Evolutionary conservation across 2,797 vertebrate genomes (phyloP), one percentile per base, ranked within the genome.

Genomic region (Scarus forsteni): DNA sequence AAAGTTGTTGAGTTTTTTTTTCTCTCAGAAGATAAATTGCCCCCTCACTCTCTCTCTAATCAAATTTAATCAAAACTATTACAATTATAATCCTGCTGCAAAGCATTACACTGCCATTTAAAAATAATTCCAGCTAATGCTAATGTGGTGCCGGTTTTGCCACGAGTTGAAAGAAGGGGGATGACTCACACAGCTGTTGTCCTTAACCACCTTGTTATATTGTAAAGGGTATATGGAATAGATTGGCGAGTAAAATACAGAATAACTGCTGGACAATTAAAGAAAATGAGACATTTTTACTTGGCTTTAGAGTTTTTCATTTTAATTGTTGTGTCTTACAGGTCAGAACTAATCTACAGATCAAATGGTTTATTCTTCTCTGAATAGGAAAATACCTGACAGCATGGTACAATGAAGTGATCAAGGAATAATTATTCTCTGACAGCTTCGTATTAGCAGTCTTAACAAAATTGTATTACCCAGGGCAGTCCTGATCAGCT

Each of bases 51-150:
- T 81, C 68, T 53, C 44, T 57, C 55, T 46, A 18, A 57, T 82
- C 52, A 65, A 60, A 81, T 55, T 19, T 18, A 69, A 85, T 79
- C 71, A 57, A 73, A 80, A 70, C 16, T 51, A 67, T 68, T 70
- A 55, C 43, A 61, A 62, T 75, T 62, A 49, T 48, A 62, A 64
- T 19, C 57, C 59, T 36, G 51, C 48, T 54, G 40, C 59, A 61
- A 57, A 59, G 53, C 44, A 77, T 84, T 54, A 56, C 19, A 56
- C 13, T 15, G 70, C 39, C 16, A 55, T 66, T 79, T 55, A 43
- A 59, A 60, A 66, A 43, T 42, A 16, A 70, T 83, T 66, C 43
- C 8, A 45, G 39, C 14, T 60, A 75, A 68, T 63, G 62, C 12
- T 48, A 64, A 62, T 48, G 12, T 48, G 48, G 55, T 5, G 53